Evolutionary conservation across 2,113 vertebrate species (phyloP).

Genomic region (Centropristis striata): DNA sequence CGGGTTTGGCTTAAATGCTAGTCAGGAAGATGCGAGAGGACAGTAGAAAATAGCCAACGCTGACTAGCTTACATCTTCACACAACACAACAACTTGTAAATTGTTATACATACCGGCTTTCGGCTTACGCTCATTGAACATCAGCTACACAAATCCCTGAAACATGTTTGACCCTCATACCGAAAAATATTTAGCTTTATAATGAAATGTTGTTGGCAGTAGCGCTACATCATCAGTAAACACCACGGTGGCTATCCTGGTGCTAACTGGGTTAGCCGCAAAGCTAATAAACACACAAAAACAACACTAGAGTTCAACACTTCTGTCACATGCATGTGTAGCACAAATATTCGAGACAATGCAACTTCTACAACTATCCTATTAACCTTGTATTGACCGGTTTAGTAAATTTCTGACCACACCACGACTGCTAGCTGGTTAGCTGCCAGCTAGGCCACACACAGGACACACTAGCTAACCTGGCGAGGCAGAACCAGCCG

Average conservation of each 20-base stretch:
- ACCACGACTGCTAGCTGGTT: slow-evolving; percentile 70
- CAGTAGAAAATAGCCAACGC: slow-evolving; percentile 59
- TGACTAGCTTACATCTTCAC: slow-evolving; percentile 34
- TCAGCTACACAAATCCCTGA: background rate
- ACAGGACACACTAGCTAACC: slow-evolving; percentile 81
- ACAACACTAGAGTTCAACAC: slow-evolving; percentile 25
- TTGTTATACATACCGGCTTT: background rate
- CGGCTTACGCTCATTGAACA: background rate
- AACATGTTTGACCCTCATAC: background rate
- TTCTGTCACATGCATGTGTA: slow-evolving; percentile 51
- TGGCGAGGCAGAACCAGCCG: slow-evolving; percentile 86
- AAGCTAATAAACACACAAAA: slow-evolving; percentile 69
- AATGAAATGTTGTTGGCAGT: background rate
- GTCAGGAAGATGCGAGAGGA: slow-evolving; percentile 72
- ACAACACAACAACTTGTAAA: background rate
- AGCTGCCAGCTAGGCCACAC: slow-evolving; percentile 82
- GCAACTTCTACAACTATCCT: background rate
- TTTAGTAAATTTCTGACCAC: slow-evolving; percentile 22
- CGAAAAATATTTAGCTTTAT: background rate
- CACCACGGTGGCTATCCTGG: slow-evolving; percentile 65
- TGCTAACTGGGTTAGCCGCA: slow-evolving; percentile 70
- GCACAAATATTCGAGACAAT: background rate
- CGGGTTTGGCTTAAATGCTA: slow-evolving; percentile 76
- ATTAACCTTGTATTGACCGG: too few relatives aligned
- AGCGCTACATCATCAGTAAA: slow-evolving; percentile 65